Evolutionary conservation across 2,797 vertebrate species (phyloP), one percentile per base, ranked within the genome.

Genomic region (Acrossocheilus fasciatus): DNA sequence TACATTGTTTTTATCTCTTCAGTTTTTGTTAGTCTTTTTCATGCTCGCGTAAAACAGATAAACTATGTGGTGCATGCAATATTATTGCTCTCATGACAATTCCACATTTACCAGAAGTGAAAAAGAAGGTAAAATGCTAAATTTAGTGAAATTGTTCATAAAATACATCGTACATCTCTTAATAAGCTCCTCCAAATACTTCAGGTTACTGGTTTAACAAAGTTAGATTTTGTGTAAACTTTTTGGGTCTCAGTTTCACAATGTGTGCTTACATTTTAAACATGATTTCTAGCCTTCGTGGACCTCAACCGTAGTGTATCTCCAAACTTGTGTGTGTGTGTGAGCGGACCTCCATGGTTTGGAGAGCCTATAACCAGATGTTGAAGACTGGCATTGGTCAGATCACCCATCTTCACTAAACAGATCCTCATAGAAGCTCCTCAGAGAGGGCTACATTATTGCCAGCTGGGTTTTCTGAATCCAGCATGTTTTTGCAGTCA

Each of bases 331-430:
- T 59, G 26, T 36, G 26, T 26, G 66, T 70, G 34, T 72, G 18
- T 23, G 26, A 73, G 81, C 20, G 23, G 57, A 84, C 73, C 57
- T 79, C 47, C 64, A 59, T 34, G 76, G 66, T 72, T 79, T 47
- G 39, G 12, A 70, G 26, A 47, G 76, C 66, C 41, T 70, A 7
- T 57, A 34, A 43, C 64, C 84, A 85, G 75, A 79, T 79, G 75
- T 85, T 85, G 41, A 83, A 66, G 76, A 47, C 75, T 79, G 68
- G 84, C 47, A 34, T 47, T 36, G 45, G 36, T n/a, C 39, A 36
- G 26, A 43, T 30, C n/a, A 77, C 12, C 26, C 26, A 34, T 66
- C 72, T 77, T 47, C 23, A n/a, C 41, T 52, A 64, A 84, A 84
- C 43, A 50, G 30, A 47, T 59, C 50, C 52, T 54, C 26, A 68